Evolutionary conservation across 1,140 invertebrate species (phyloP), one percentile per base, ranked within the genome.

Genomic region (Papilio dardanus): DNA sequence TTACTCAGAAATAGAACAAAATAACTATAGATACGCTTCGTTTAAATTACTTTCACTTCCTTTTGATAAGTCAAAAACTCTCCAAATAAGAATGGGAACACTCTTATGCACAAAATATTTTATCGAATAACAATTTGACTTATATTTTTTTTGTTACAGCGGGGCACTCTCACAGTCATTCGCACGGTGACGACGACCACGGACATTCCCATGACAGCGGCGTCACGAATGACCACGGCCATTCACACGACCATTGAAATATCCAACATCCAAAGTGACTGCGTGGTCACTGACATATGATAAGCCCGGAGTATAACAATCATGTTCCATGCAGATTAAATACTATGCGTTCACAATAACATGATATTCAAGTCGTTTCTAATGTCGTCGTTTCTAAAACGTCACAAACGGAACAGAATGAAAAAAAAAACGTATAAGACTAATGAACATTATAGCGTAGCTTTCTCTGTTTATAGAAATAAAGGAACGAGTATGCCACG

Each of bases 131-230:
- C 3, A 21, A 24, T 65, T 54, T 62, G 69, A 68, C 35, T 54
- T 67, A 74, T 33, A 69, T 76, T 77, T 82, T 42, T 81, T 79
- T 83, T 75, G 67, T 88, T 86, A 12, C 84, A 92, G 89, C 88
- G 69, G 79, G 79, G 30, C 87, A 89, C 74, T 79, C 87, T 0
- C 88, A 79, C 54, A 79, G 71, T 10, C 77, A 82, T 33, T 77
- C 76, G 24, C 79, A 81, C 66, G 82, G 77, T 62, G 79, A 78
- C 28, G 78, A 77, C 35, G 81, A 83, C 28, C 77, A 84, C 71
- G 80, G 78, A 14, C 83, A 85, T 66, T 77, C 79, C 2, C 82
- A 83, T 42, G 80, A 86, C 67, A 80, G 86, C 50, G 81, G 81
- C 19, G 84, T 86, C 58, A 80, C 77, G 4, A 81, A 85, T 40